phyloP scores from a whole-genome alignment of 2,888 invertebrate genomes.

The Alloscopus bannaensis region DNA sequence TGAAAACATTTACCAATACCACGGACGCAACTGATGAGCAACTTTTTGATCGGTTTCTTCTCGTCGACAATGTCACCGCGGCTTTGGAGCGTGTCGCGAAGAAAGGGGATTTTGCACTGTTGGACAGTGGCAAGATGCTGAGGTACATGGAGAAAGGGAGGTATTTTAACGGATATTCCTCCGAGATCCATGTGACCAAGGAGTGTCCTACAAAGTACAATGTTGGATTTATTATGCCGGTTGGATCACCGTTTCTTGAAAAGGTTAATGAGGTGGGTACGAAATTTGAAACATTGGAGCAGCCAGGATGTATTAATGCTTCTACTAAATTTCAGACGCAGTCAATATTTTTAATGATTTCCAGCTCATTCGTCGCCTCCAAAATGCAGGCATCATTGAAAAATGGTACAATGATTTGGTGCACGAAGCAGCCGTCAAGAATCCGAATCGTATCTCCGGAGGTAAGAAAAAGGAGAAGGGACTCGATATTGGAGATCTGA shows the following conservation, averaged over 20 bases:
- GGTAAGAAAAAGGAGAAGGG: slow-evolving; percentile 45
- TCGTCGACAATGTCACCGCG: slow-evolving; percentile 53
- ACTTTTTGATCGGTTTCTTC: slow-evolving; percentile 66
- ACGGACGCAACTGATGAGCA: slow-evolving; percentile 59
- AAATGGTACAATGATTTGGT: slow-evolving; percentile 96
- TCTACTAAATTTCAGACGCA: too few species aligned
- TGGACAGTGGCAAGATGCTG: slow-evolving; percentile 71
- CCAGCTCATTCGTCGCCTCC: slow-evolving; percentile 80
- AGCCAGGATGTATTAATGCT: slow-evolving; percentile 7
- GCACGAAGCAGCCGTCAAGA: slow-evolving; percentile 65
- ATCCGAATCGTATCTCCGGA: slow-evolving; percentile 55
- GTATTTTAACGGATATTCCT: slow-evolving; percentile 70
- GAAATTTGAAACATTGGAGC: neutral
- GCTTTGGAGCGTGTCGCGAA: slow-evolving; percentile 70
- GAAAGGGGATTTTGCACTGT: slow-evolving; percentile 70
- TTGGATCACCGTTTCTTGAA: slow-evolving; percentile 72
- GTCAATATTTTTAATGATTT: too few species aligned
- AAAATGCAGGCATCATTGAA: slow-evolving; percentile 91
- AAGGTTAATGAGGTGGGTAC: slow-evolving; percentile 67
- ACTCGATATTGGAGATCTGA: slow-evolving; percentile 68
- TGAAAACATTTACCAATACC: slow-evolving; percentile 69
- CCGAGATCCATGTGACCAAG: slow-evolving; percentile 68
- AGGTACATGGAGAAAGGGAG: slow-evolving; percentile 65
- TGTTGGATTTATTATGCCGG: slow-evolving; percentile 71
- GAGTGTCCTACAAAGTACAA: slow-evolving; percentile 72